Evolutionary conservation across 2,113 vertebrate species (phyloP).

Genomic region (Oreotragus oreotragus): DNA sequence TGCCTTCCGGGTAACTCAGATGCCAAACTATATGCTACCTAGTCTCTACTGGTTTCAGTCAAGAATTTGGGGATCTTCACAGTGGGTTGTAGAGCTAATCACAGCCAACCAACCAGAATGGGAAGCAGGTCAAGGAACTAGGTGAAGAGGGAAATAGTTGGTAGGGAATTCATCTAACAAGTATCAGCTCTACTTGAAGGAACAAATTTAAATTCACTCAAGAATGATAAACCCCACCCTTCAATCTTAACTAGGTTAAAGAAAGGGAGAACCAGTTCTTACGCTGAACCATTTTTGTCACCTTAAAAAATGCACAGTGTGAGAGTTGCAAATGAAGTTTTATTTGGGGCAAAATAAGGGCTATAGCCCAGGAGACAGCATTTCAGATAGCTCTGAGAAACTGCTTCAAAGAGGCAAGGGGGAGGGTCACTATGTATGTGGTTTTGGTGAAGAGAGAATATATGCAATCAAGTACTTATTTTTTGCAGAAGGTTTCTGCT

Average conservation of each 20-base stretch:
- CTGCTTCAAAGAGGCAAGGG: neutral
- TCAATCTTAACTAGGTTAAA: neutral
- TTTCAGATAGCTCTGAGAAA: neutral
- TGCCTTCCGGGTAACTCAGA: neutral
- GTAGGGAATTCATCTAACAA: neutral
- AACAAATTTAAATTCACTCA: constrained; percentile 12
- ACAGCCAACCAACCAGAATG: neutral
- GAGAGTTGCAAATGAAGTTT: neutral
- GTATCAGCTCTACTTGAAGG: neutral
- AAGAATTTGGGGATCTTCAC: neutral
- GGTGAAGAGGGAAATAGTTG: neutral
- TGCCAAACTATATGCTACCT: neutral
- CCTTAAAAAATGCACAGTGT: neutral
- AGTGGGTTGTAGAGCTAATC: neutral
- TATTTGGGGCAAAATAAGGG: neutral
- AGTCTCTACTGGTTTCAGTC: neutral
- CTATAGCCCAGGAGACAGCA: neutral
- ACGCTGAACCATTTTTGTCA: neutral
- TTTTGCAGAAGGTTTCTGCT: neutral
- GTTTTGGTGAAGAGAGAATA: neutral
- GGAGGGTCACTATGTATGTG: neutral
- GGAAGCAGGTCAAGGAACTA: neutral
- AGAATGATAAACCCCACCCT: neutral
- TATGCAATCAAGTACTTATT: neutral
- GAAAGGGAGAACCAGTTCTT: neutral